Base-by-base conservation (phyloP, 2,888 invertebrate genomes). In the Rhynchonema sp. region DNA sequence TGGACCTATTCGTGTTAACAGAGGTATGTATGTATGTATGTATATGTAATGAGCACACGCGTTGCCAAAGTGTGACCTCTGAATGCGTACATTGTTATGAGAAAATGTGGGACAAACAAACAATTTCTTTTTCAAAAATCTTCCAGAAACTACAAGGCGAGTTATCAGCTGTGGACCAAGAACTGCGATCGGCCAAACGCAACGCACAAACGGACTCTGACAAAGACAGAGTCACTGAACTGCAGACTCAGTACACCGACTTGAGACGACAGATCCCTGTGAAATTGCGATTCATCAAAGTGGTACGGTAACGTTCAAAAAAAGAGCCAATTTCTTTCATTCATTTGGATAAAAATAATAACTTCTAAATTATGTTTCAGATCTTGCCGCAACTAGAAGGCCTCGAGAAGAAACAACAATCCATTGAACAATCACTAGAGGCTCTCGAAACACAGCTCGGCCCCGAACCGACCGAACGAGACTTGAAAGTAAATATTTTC, bases 331-430 rank as follows among this genome's bases (percentile, higher is more conserved):
- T 6, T 17, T 38, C 9, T 38, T 38, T 38, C 9, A 13, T 17
- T 13, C 38, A 38, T 38, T 38, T 38, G 38, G 9, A 38, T 38
- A 38, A 38, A 38, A 6, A 38, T 38, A 38, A 17, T 17, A 6
- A 38, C 17, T 38, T 38, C 9, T 38, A 13, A 17, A 38, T 6
- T 38, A n/a, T 49, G 1, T 49, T 57, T 27, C 46, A 57, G 57
- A 52, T 57, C 29, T 38, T 57, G 13, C 57, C 57, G 1, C 57
- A 57, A n/a, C 29, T 57, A 49, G 49, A 57, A 25, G 52, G 57
- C 1, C n/a, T 57, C 22, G 28, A 49, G 29, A 2, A 22, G 3
- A 57, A 57, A 25, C 27, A 52, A 28, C 9, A 22, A 28, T 17
- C 38, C 2, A 1, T 57, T 2, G 49, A 30, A 1, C n/a, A 13